Base-by-base conservation (phyloP, 2,797 vertebrate species). In the Epinephelus awoara region DNA sequence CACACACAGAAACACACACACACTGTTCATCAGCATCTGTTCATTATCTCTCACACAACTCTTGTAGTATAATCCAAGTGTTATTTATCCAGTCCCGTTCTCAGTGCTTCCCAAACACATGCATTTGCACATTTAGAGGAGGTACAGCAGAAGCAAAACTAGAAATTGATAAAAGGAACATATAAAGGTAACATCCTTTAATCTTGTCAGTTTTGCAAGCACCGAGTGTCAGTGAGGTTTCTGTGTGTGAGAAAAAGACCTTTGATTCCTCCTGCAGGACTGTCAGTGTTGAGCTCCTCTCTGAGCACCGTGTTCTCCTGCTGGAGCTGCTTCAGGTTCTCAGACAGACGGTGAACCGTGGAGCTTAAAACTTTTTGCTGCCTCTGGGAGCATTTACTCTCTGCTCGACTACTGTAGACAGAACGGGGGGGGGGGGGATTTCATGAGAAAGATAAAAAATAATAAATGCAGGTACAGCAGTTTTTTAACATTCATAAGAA, bases 221-320 rank as follows among this genome's bases (percentile, higher is more conserved):
- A n/a, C 21, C 14, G 34, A 2, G 15, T 23, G 65, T 65, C 38
- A 8, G 18, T 52, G 51, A 61, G 40, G 25, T n/a, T 29, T 8
- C 12, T 23, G 3, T 27, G 13, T 10, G 55, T 62, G 64, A 40
- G 51, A 59, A 29, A 68, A 29, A 69, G 0, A 96, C 95, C 95
- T 95, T 93, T 94, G 71, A 89, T 44, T 58, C 93, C 90, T 61
- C 82, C 92, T n/a, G 90, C 77, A 38, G 93, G 92, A 17, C 80
- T 83, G 84, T 95, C 95, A 2, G 95, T 95, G 86, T 93, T 91
- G 57, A 98, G 90, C 71, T 98, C 96, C 66, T 96, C 95, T 85
- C 96, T 96, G 34, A 99, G 94, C 13, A 83, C 88, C 7, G 44
- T 71, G 72, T 98, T 98, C 88, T 98, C 97, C 68, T 96, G 92